Conservation (phyloP, 2,113 vertebrate species). For the Antidorcas marsupialis region DNA sequence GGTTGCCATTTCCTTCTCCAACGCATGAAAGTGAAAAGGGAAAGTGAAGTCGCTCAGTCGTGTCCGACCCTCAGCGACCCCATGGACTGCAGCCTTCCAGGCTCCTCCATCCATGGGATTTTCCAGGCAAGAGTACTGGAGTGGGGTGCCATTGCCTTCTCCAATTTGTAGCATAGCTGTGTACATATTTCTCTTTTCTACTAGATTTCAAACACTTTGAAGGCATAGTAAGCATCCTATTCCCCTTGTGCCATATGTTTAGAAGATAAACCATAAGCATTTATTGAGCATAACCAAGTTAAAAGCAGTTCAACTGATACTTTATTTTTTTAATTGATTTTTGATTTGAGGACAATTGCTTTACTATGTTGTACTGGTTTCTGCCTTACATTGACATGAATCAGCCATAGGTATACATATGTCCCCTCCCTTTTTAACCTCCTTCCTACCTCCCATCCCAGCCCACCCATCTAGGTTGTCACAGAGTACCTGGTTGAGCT, state of each 20-base stretch:
- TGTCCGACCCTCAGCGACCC: too few relatives aligned
- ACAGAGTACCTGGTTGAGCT: neutral
- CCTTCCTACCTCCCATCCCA: neutral
- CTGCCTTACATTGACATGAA: neutral
- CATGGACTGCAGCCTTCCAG: too few relatives aligned
- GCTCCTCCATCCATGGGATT: too few relatives aligned
- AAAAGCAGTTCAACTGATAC: neutral
- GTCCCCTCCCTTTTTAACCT: neutral
- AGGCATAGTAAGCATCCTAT: neutral
- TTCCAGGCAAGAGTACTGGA: too few relatives aligned
- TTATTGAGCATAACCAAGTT: neutral
- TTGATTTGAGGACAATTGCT: neutral
- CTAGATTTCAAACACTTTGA: neutral
- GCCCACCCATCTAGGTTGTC: rapidly evolving
- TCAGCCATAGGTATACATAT: neutral
- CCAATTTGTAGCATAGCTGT: neutral
- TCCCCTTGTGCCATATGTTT: neutral
- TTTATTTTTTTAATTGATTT: neutral
- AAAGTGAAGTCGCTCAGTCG: too few relatives aligned
- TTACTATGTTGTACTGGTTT: neutral
- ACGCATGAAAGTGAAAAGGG: too few relatives aligned
- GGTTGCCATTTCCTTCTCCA: too few relatives aligned
- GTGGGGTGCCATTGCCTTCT: too few relatives aligned
- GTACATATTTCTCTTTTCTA: neutral
- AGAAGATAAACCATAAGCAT: neutral